These are phyloP conservation scores for Plumapathes pennacea DNA, from an alignment of 92 coral and sea anemone species.

Conservation along the genomic window DNA sequence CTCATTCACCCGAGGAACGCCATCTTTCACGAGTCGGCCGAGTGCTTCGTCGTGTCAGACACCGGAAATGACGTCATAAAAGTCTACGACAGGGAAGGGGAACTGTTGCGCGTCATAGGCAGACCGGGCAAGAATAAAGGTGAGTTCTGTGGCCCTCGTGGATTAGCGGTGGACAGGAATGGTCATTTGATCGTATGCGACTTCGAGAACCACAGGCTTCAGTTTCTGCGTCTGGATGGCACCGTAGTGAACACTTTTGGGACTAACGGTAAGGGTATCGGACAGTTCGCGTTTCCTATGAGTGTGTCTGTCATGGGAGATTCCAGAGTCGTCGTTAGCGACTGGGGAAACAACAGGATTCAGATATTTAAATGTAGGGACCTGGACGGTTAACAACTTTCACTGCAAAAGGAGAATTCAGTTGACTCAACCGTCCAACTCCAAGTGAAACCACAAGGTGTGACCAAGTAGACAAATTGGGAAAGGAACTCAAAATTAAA, in stretches of 20 bases:
- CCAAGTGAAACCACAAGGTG: too few relatives aligned
- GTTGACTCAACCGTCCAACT: too few relatives aligned
- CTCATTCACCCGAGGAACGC: constrained; percentile 83
- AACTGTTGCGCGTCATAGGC: constrained; percentile 61
- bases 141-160: constrained; percentile 79
- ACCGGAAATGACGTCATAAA: constrained; percentile 86
- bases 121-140: constrained; percentile 73
- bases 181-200: constrained; percentile 76
- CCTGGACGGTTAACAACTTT: constrained; percentile 3
- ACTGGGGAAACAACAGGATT: constrained; percentile 85
- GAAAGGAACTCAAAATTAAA: too few relatives aligned
- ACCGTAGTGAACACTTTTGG: constrained; percentile 75
- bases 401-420: too few relatives aligned
- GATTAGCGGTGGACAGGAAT: constrained; percentile 74
- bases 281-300: constrained; percentile 88
- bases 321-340: constrained; percentile 71
- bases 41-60: constrained; percentile 77
- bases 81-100: constrained; percentile 78
- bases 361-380: constrained; percentile 83
- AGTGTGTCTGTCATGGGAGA: constrained; percentile 75
- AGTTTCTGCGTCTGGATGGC: constrained; percentile 69
- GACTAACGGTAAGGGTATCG: constrained; percentile 83
- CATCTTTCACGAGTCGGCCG: constrained; percentile 60
- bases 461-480: too few relatives aligned
- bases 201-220: constrained; percentile 84